Conservation (phyloP, 1,140 invertebrate species). For the Microplitis mediator region DNA sequence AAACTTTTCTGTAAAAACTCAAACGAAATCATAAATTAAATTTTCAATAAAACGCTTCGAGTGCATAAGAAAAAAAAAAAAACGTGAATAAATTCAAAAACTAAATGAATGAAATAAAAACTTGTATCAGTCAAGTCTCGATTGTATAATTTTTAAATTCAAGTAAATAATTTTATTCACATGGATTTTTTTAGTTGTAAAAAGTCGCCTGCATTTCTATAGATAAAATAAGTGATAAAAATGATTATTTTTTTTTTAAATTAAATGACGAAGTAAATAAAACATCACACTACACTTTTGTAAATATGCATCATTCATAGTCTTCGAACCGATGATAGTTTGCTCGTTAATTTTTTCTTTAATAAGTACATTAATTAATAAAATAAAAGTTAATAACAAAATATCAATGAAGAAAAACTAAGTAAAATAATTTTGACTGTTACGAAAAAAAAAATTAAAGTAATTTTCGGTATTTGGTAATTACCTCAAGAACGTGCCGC, state of each 20-base stretch:
- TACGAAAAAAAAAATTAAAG: not conserved
- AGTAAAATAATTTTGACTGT: not conserved
- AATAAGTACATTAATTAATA: not conserved
- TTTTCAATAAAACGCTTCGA: not conserved
- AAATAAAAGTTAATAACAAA: not conserved
- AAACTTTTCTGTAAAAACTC: conserved; percentile 5
- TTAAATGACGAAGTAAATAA: not conserved
- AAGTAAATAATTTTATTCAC: conserved; percentile 17
- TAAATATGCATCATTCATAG: conserved; percentile 22
- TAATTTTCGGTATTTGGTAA: not conserved
- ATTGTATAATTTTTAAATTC: conserved; percentile 9
- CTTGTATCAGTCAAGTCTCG: conserved; percentile 5
- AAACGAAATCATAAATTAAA: conserved; percentile 32
- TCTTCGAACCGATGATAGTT: conserved; percentile 16
- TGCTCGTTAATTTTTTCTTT: conserved; percentile 1
- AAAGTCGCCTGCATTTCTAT: conserved; percentile 28
- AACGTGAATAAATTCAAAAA: not conserved
- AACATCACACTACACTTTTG: conserved; percentile 23
- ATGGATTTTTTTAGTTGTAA: conserved; percentile 12
- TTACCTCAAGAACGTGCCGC: conserved; percentile 52
- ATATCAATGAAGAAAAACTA: conserved; percentile 15
- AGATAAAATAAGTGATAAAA: not conserved
- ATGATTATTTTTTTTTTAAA: not conserved
- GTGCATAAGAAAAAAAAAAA: not conserved
- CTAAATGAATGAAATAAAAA: conserved; percentile 7